These are phyloP conservation scores for Leptodactylus fuscus DNA, from an alignment of 2,113 vertebrate genomes.

Conservation along the genomic window DNA sequence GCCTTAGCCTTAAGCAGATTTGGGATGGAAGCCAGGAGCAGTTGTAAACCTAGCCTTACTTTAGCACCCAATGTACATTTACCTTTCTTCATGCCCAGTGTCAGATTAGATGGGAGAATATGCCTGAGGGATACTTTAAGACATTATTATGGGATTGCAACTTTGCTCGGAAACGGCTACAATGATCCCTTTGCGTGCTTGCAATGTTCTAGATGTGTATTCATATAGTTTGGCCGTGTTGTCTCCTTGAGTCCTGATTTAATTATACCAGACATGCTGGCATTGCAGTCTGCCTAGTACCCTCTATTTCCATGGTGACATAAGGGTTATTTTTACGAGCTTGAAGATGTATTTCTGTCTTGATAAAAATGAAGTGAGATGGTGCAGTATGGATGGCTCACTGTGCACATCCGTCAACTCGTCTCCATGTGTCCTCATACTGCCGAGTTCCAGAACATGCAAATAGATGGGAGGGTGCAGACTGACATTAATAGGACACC, in stretches of 20 bases:
- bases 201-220: not conserved
- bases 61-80: no score
- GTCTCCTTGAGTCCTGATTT: not conserved
- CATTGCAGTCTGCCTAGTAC: conserved; percentile 5
- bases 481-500: conserved; percentile 44
- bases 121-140: no score
- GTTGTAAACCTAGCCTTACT: no score
- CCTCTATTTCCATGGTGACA: conserved; percentile 42
- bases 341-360: conserved; percentile 36
- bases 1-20: no score
- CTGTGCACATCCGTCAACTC: conserved; percentile 37
- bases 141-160: no score
- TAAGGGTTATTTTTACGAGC: conserved; percentile 42
- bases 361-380: conserved; percentile 4
- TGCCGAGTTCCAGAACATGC: conserved; percentile 38
- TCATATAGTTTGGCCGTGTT: not conserved
- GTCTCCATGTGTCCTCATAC: not conserved
- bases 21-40: no score
- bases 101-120: no score
- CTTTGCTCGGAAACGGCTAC: not conserved
- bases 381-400: conserved; percentile 5
- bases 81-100: no score
- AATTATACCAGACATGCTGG: not conserved
- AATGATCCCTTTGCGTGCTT: not conserved
- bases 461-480: conserved; percentile 25